phyloP scores from a whole-genome alignment of 2,888 invertebrate species.

The Euplagia quadripunctaria region DNA sequence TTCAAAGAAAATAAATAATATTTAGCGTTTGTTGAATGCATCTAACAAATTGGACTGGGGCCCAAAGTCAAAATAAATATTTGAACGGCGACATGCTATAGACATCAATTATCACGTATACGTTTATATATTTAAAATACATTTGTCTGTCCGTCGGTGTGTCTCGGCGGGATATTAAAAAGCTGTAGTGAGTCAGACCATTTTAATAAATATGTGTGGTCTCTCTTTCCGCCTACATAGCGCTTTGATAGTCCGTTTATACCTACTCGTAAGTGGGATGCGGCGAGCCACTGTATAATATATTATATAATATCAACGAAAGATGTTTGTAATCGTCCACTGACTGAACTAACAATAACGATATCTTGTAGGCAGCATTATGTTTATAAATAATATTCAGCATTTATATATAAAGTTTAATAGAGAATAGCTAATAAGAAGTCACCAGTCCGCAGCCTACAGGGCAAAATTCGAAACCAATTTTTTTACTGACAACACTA shows the following conservation, averaged over 20 bases:
- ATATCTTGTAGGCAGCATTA: not conserved
- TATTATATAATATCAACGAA: conserved; percentile 36
- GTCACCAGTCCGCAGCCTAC: too few species aligned
- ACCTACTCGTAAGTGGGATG: conserved; percentile 32
- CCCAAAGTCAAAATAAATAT: conserved; percentile 16
- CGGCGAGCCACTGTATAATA: conserved; percentile 20
- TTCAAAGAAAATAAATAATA: conserved; percentile 30
- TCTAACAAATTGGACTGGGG: conserved; percentile 12
- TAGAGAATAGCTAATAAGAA: too few species aligned
- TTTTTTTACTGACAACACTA: too few species aligned
- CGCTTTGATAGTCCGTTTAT: conserved; percentile 44
- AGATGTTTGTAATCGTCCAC: conserved; percentile 18
- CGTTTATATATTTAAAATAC: conserved; percentile 27
- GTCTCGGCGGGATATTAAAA: conserved; percentile 37
- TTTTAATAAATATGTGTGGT: conserved; percentile 67
- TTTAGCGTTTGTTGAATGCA: not conserved
- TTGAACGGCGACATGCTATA: conserved; percentile 2
- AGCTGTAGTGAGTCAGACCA: conserved; percentile 54
- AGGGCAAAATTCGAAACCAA: too few species aligned
- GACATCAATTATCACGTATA: conserved; percentile 13
- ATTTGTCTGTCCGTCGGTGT: conserved; percentile 34
- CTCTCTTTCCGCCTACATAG: conserved; percentile 50
- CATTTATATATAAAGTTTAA: too few species aligned
- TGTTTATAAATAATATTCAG: too few species aligned
- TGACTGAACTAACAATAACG: conserved; percentile 9